These are phyloP conservation scores for Drosophila rhopaloa DNA, from an alignment of 1,140 invertebrate species.

Conservation along the genomic window DNA sequence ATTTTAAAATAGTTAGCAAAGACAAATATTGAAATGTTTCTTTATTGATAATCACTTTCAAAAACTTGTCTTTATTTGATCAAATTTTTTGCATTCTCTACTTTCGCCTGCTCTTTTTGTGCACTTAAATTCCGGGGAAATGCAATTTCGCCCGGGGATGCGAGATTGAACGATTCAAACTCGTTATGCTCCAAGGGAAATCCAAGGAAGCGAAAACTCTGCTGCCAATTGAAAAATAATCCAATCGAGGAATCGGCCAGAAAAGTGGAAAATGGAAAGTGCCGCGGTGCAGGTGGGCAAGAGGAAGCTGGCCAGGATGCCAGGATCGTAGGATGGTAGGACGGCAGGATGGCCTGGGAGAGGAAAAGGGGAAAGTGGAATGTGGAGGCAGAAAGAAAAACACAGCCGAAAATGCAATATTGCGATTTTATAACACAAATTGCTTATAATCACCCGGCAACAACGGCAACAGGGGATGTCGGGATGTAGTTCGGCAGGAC, in stretches of 20 bases:
- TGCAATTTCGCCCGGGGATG: not conserved
- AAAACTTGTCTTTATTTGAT: not conserved
- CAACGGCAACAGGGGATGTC: slow-evolving; percentile 29
- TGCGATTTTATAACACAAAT: slow-evolving; percentile 81
- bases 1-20: too few relatives aligned
- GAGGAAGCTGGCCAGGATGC: not conserved
- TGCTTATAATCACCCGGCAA: slow-evolving; percentile 75
- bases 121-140: slow-evolving; percentile 6
- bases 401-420: slow-evolving; percentile 72
- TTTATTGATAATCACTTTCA: not conserved
- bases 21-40: too few relatives aligned
- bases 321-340: too few relatives aligned
- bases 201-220: slow-evolving; percentile 67
- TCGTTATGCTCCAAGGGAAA: slow-evolving; percentile 19
- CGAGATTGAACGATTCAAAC: slow-evolving; percentile 28
- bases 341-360: not conserved
- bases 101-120: not conserved
- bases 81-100: not conserved
- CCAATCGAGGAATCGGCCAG: slow-evolving; percentile 61
- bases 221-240: slow-evolving; percentile 75
- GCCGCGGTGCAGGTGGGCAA: slow-evolving; percentile 10
- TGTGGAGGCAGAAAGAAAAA: slow-evolving; percentile 6
- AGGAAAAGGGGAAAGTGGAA: slow-evolving; percentile 4
- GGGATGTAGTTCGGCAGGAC: not conserved
- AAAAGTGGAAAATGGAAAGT: slow-evolving; percentile 49